phyloP scores from a whole-genome alignment of 2,888 invertebrate genomes.

The Hyalella azteca region DNA sequence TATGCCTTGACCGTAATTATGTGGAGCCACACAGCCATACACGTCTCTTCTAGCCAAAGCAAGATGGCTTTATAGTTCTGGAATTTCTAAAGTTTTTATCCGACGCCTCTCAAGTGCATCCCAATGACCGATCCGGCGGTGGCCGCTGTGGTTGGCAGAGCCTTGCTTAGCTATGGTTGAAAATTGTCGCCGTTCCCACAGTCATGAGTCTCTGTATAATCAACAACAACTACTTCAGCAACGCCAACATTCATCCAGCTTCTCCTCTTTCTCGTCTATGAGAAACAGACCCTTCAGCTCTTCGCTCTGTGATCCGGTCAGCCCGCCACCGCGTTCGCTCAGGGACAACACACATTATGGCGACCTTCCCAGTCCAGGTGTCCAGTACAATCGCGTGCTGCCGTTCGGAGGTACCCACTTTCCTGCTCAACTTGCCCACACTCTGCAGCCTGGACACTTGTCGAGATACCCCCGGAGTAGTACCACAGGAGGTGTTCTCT shows the following conservation, averaged over 20 bases:
- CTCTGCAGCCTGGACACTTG: neutral
- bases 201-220: constrained; percentile 31
- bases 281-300: constrained; percentile 17
- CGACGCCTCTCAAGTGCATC: neutral
- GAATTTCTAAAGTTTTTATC: neutral
- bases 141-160: constrained; percentile 7
- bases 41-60: too few species aligned
- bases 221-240: constrained; percentile 26
- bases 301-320: constrained; percentile 11
- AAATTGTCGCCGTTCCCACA: constrained; percentile 33
- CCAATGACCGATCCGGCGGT: constrained; percentile 11
- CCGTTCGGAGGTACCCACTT: constrained; percentile 19
- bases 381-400: neutral
- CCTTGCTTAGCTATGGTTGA: constrained; percentile 37
- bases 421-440: neutral
- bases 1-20: too few species aligned
- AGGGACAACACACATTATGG: constrained; percentile 16
- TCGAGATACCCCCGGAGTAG: neutral
- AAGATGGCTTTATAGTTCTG: too few species aligned
- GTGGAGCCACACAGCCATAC: too few species aligned
- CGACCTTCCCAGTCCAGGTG: neutral
- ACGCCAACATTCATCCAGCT: constrained; percentile 8
- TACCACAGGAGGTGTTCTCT: neutral
- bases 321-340: constrained; percentile 10
- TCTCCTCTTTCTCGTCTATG: constrained; percentile 33